These are phyloP conservation scores for Picus viridis DNA, from an alignment of 2,797 vertebrate genomes.

Conservation along the genomic window DNA sequence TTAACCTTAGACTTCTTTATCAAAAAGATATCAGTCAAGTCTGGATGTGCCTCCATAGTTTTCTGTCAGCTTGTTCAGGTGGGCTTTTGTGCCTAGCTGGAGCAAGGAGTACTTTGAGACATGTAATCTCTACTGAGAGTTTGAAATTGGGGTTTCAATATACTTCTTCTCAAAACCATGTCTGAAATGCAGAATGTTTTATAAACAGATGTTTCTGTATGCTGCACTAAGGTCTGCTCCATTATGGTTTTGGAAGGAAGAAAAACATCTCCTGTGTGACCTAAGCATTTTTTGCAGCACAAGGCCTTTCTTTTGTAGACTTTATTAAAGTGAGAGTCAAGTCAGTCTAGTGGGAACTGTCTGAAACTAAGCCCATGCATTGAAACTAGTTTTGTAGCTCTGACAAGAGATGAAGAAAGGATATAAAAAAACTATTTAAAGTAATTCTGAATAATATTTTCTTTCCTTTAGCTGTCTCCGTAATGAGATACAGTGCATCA, in stretches of 20 bases:
- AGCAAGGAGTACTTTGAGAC: neutral
- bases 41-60: neutral
- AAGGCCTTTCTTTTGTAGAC: neutral
- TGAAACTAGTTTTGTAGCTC: neutral
- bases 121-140: neutral
- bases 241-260: neutral
- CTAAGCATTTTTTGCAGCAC: neutral
- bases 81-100: neutral
- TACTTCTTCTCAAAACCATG: neutral
- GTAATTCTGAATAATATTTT: conserved; percentile 73
- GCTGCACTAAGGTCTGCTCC: accelerated
- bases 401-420: neutral
- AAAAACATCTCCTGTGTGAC: neutral
- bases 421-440: neutral
- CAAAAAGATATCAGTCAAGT: neutral
- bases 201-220: neutral
- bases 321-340: accelerated
- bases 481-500: conserved; percentile 97
- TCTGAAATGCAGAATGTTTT: neutral
- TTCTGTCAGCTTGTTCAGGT: neutral
- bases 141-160: neutral
- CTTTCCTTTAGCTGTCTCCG: conserved; percentile 91
- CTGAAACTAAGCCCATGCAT: neutral
- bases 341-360: neutral
- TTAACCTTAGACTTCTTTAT: neutral